Evolutionary conservation across 2,113 vertebrate genomes (phyloP).

Genomic region (Crotalus tigris): DNA sequence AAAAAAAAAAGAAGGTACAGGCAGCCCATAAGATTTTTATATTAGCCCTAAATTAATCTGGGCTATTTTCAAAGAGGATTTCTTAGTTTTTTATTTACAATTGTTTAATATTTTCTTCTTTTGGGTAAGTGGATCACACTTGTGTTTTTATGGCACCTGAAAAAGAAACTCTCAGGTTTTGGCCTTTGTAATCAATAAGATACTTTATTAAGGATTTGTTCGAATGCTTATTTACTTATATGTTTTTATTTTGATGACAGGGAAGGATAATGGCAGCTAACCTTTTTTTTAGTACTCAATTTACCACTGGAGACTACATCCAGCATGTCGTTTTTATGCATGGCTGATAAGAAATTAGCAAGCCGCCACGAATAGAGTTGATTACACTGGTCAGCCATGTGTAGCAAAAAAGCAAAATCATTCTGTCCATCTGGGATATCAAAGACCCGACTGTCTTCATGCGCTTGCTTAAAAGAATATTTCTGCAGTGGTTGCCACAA

Average conservation of each 20-base stretch:
- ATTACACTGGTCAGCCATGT: constrained; percentile 81
- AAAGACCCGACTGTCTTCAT: constrained; percentile 58
- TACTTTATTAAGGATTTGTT: background rate
- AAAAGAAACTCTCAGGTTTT: background rate
- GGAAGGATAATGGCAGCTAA: background rate
- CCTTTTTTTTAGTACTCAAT: constrained; percentile 61
- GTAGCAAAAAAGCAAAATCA: constrained; percentile 80
- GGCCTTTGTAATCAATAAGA: background rate
- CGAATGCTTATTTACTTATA: background rate
- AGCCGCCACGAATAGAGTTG: constrained; percentile 74
- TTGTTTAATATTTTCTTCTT: background rate
- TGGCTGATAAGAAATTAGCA: constrained; percentile 77
- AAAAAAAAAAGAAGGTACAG: background rate
- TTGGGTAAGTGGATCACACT: background rate
- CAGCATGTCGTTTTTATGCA: constrained; percentile 71
- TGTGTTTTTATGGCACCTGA: background rate
- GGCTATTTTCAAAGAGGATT: background rate
- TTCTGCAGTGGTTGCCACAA: constrained; percentile 69
- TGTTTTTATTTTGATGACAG: background rate
- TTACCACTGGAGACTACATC: constrained; percentile 68
- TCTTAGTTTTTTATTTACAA: background rate
- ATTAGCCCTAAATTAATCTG: background rate
- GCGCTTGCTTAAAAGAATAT: constrained; percentile 73
- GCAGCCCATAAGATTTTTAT: background rate
- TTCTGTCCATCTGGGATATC: constrained; percentile 75